These are phyloP conservation scores for Bursaphelenchus mucronatus DNA, from an alignment of 1,140 invertebrate genomes.

Conservation along the genomic window DNA sequence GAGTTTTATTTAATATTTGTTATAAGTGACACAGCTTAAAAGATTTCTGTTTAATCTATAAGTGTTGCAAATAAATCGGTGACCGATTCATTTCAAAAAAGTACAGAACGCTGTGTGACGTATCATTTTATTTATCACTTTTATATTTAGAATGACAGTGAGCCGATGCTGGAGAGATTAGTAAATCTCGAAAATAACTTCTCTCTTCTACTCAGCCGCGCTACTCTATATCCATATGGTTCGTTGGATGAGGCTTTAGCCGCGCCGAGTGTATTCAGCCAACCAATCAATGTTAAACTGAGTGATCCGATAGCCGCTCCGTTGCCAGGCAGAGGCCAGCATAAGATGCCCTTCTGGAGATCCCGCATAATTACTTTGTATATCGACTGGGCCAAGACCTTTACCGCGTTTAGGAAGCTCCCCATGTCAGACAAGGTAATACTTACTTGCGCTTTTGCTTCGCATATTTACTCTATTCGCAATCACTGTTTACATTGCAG, in stretches of 20 bases:
- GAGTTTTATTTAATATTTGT: too few relatives aligned
- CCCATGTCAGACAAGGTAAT: constrained; percentile 56
- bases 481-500: constrained; percentile 31
- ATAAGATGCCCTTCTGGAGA: constrained; percentile 59
- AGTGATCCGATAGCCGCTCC: constrained; percentile 54
- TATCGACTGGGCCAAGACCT: constrained; percentile 60
- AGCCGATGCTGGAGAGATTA: constrained; percentile 51
- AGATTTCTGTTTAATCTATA: too few relatives aligned
- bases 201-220: constrained; percentile 52
- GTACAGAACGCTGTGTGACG: too few relatives aligned
- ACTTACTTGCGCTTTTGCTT: not conserved
- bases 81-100: too few relatives aligned
- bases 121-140: too few relatives aligned
- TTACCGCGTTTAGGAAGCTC: constrained; percentile 50
- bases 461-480: not conserved
- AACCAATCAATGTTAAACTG: constrained; percentile 55
- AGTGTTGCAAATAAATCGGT: too few relatives aligned
- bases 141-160: constrained; percentile 2
- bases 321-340: constrained; percentile 39
- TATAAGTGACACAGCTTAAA: too few relatives aligned
- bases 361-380: constrained; percentile 56
- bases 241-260: constrained; percentile 52
- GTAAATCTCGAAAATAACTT: constrained; percentile 58
- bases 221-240: constrained; percentile 48
- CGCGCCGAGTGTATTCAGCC: constrained; percentile 47